Evolutionary conservation across 1,140 invertebrate species (phyloP), one percentile per base, ranked within the genome.

Genomic region (Stenopsyche tienmushanensis): DNA sequence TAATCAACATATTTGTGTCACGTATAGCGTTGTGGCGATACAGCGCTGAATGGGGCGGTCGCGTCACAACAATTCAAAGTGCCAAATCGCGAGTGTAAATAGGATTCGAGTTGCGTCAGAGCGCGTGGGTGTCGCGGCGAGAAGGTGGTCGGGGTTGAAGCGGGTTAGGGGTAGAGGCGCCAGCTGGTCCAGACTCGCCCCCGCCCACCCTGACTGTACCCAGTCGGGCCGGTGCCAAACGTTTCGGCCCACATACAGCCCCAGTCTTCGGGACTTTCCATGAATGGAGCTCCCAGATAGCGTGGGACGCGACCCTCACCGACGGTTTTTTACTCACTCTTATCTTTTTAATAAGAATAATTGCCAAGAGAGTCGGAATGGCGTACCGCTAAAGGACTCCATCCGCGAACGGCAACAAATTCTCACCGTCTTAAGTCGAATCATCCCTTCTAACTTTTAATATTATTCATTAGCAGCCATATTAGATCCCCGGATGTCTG

Each of bases 31-130:
- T n/a, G n/a, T n/a, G n/a, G n/a, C n/a, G n/a, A n/a, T n/a, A n/a
- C n/a, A n/a, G n/a, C n/a, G n/a, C n/a, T n/a, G n/a, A n/a, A n/a
- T n/a, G n/a, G n/a, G n/a, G 24, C 21, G 21, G 54, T 42, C 54
- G 54, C 54, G 54, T 57, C 54, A 57, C 54, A 57, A 57, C 54
- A 57, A 57, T 57, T 57, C 34, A 20, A 57, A 57, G 29, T 57
- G 54, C 34, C 54, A 57, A 57, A 42, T 20, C 54, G 54, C 34
- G 54, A 24, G 26, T 20, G 34, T 20, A 57, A 57, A 57, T 42
- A 57, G 34, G 26, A 39, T 42, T 34, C 17, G 15, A 18, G 54
- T 57, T 57, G 54, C 54, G 54, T 57, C 54, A 57, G 54, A 57
- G 54, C 17, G 34, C 26, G 34, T 23, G 18, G 54, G 54, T 2